A percentile compares a stretch with the other conserved stretches of the same genome.
Evolutionary conservation across 2,113 vertebrate species (phyloP).

Genomic region (Xyliphius kryptos): DNA sequence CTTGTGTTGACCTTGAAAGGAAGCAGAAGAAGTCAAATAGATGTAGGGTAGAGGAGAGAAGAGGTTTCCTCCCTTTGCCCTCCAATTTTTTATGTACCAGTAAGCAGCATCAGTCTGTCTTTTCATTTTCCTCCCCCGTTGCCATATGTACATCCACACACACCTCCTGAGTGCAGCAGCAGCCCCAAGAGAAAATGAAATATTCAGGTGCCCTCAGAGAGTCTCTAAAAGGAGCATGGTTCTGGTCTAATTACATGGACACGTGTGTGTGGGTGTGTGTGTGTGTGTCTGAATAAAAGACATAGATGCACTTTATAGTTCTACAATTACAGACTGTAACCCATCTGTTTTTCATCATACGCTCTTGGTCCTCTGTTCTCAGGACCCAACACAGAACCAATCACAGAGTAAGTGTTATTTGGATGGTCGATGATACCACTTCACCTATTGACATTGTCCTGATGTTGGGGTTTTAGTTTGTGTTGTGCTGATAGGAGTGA

Average conservation of each 20-base stretch:
- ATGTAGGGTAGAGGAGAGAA: background rate
- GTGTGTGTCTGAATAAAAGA: background rate
- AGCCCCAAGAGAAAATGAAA: slow-evolving; percentile 46
- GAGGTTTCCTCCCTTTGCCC: background rate
- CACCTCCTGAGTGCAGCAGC: slow-evolving; percentile 21
- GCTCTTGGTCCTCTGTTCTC: too few relatives aligned
- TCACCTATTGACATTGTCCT: too few relatives aligned
- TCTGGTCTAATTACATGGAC: slow-evolving; percentile 46
- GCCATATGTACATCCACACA: slow-evolving; percentile 19
- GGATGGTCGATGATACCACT: too few relatives aligned
- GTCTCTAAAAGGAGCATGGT: slow-evolving; percentile 25
- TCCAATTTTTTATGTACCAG: background rate
- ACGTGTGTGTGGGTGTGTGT: slow-evolving; percentile 4
- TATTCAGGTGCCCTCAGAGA: slow-evolving; percentile 49
- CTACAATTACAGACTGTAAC: too few relatives aligned
- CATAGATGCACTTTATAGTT: too few relatives aligned
- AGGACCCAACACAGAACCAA: too few relatives aligned
- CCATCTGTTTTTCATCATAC: too few relatives aligned
- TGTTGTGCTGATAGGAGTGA: too few relatives aligned
- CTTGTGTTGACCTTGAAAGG: background rate
- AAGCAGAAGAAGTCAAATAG: background rate
- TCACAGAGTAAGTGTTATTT: too few relatives aligned
- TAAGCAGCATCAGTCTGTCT: background rate
- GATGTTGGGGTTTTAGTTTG: too few relatives aligned
- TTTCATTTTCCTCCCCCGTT: background rate